Evolutionary conservation across 2,888 invertebrate species (phyloP), one percentile per base, ranked within the genome.

Genomic region (Epinotia bilunana): DNA sequence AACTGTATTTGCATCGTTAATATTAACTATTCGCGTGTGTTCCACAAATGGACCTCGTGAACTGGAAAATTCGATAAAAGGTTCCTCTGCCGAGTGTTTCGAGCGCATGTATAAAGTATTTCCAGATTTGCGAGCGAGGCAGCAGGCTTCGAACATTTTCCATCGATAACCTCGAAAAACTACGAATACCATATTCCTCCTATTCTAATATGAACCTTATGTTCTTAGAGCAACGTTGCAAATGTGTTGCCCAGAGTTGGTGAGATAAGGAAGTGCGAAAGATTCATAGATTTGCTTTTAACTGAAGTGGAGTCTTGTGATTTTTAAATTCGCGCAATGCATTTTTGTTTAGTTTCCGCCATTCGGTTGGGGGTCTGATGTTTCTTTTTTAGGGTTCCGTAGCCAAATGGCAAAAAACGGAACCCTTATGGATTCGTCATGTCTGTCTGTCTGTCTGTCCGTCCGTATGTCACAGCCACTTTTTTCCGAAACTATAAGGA

Each of bases 61-160:
- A 60, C 72, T 53, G 77, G 78, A 80, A 79, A 80, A 78, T 78
- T 75, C 77, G 78, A 77, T 79, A 79, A 80, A 79, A 77, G 74
- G 71, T 53, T 76, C 58, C 55, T n/a, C 39, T 57, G 43, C 39
- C 23, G 67, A 58, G 46, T 72, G 49, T 60, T 71, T 39, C 61
- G 13, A 63, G 69, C 39, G 58, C 46, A 70, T 55, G 57, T 68
- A 63, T 69, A 55, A 74, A 63, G 55, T 74, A 69, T 74, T 68
- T 60, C 69, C 46, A 60, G 69, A 60, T 69, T 46, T 60, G 43
- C 69, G 57, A 69, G 23, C 69, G 57, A 7, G 7, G 53, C 23
- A 11, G 16, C 49, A 13, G 43, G 23, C 49, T 11, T 55, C 55
- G 33, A 61, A 33, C 33, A 61, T 61, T 61, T 61, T 33, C 33